Percentiles rank a stretch among this genome's conserved stretches.
phyloP scores from a whole-genome alignment of 2,113 vertebrate genomes.

The Artemisiospiza belli region DNA sequence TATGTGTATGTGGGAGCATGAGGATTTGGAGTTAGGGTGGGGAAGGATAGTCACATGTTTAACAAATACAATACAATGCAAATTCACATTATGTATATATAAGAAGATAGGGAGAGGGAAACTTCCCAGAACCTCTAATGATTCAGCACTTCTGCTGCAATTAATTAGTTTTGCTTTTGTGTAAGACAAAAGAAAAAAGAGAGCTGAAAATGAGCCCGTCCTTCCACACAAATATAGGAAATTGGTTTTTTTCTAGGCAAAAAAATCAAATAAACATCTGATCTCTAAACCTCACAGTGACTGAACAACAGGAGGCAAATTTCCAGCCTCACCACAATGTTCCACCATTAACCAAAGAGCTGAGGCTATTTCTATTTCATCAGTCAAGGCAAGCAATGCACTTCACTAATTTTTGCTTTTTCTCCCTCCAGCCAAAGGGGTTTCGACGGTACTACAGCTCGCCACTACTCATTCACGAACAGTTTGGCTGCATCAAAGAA shows the following conservation, averaged over 20 bases:
- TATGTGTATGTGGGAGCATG: rapidly evolving
- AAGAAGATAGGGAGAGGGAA: background rate
- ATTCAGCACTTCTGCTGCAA: background rate
- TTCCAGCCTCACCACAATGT: background rate
- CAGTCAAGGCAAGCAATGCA: background rate
- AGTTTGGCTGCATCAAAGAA: constrained; percentile 98
- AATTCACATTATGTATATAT: background rate
- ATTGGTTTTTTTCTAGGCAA: background rate
- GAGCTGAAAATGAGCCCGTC: background rate
- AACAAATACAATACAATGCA: background rate
- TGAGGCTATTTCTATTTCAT: background rate
- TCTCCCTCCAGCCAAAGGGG: constrained; percentile 90
- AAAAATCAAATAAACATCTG: background rate
- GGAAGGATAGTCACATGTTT: background rate
- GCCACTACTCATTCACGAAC: constrained; percentile 94
- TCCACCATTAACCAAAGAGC: background rate
- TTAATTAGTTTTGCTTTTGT: background rate
- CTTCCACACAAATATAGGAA: background rate
- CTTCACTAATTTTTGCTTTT: constrained; percentile 19
- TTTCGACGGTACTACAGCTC: constrained; percentile 98
- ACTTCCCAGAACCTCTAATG: background rate
- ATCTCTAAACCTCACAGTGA: background rate
- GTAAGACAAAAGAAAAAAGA: background rate
- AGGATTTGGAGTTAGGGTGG: background rate
- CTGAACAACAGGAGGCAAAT: background rate